Evolutionary conservation across 2,888 invertebrate species (phyloP), one percentile per base, ranked within the genome.

Genomic region (Lasius fuliginosus): DNA sequence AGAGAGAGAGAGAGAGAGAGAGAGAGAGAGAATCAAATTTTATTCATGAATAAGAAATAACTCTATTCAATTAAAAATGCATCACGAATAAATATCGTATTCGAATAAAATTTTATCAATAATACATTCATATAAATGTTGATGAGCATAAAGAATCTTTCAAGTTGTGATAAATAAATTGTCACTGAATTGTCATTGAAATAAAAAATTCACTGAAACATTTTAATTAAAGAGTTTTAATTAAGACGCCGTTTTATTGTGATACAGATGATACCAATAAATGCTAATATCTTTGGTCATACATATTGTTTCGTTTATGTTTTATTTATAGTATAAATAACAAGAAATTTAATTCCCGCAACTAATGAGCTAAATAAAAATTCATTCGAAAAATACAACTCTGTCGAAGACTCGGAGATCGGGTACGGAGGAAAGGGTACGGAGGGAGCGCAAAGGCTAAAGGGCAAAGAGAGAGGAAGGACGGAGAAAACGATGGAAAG

Each of bases 381-480:
- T 30, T 53, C 15, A 53, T 53, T 65, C 9, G 36, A 67, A n/a
- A 68, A 69, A 68, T 56, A 56, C 42, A 53, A 15, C 6, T 64
- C 30, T n/a, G 27, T n/a, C n/a, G 40, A n/a, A n/a, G 23, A 18
- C 33, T 36, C 42, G 36, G 33, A 36, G 36, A 6, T 27, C 36
- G 67, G 30, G 30, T 33, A 33, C 30, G 3, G 27, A 27, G 53
- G 12, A 77, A 53, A 53, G 15, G 30, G 15, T 27, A 3, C 3
- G 53, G 53, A 18, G 40, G 3, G 8, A 42, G 33, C 62, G 42
- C n/a, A 68, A 30, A 65, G 65, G 46, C 46, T 23, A 65, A 40
- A 83, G 49, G 73, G 68, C 74, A 85, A 56, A 67, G 33, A 56
- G 67, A 8, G 60, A 58, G 64, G 58, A 62, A 9, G 23, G 64